Conservation (phyloP, 2,888 invertebrate genomes). For the Gastracanthus pulcherrimus region DNA sequence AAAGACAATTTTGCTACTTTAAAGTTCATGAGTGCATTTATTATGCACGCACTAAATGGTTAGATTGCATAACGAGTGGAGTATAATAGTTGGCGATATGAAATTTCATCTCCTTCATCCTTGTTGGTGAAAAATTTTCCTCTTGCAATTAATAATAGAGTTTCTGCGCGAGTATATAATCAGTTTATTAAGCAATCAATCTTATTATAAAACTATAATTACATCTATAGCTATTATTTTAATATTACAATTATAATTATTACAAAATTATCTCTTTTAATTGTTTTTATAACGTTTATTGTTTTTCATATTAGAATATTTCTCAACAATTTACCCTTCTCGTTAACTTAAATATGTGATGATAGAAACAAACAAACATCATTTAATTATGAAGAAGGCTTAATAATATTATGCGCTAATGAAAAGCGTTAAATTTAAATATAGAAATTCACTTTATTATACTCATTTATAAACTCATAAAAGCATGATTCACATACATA, state of each 20-base stretch:
- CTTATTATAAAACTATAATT: too few relatives aligned
- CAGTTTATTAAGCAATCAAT: constrained; percentile 6
- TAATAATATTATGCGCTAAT: not conserved
- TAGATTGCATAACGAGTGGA: constrained; percentile 11
- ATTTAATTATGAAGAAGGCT: not conserved
- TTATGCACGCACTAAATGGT: not conserved
- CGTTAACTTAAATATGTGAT: not conserved
- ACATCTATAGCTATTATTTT: too few relatives aligned
- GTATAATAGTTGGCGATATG: constrained; percentile 22
- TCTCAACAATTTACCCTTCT: not conserved
- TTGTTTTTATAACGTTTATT: not conserved
- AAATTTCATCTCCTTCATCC: constrained; percentile 35
- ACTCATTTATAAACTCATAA: too few relatives aligned
- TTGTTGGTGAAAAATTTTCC: not conserved
- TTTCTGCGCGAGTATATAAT: not conserved
- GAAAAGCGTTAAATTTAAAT: not conserved
- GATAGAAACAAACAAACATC: too few relatives aligned
- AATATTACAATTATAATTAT: too few relatives aligned
- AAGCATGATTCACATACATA: not conserved
- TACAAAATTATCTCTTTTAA: too few relatives aligned
- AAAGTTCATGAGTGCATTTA: not conserved
- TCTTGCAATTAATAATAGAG: constrained; percentile 15
- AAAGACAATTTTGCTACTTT: not conserved
- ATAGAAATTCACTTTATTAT: not conserved
- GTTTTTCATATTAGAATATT: not conserved